Conservation (phyloP, 2,888 invertebrate species). For the Schizaphis graminum region DNA sequence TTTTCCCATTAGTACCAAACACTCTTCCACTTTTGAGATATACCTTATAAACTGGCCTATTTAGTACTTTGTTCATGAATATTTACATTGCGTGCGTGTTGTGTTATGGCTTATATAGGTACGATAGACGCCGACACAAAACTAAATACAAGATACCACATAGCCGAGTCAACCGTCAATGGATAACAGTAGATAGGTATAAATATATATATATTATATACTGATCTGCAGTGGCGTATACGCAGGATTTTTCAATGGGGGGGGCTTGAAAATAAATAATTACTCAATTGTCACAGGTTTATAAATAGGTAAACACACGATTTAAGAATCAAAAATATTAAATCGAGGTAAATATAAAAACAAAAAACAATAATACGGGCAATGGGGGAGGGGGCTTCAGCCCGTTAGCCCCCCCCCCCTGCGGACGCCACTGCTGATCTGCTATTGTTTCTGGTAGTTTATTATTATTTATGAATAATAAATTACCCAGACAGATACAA, state of each 20-base stretch:
- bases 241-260: too few species aligned
- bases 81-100: background rate
- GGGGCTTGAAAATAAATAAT: too few species aligned
- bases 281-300: too few species aligned
- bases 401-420: too few species aligned
- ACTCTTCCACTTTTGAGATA: background rate
- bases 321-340: too few species aligned
- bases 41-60: background rate
- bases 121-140: background rate
- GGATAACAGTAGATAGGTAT: background rate
- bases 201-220: background rate
- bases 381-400: too few species aligned
- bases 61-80: background rate
- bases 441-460: conserved; percentile 10
- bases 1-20: background rate
- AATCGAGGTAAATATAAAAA: too few species aligned
- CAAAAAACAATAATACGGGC: too few species aligned
- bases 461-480: conserved; percentile 1
- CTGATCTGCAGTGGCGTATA: too few species aligned
- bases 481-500: background rate
- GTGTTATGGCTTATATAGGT: background rate
- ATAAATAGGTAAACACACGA: too few species aligned
- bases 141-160: background rate
- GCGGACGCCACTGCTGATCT: too few species aligned
- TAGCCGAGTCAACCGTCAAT: background rate